phyloP scores from a whole-genome alignment of 1,140 invertebrate species.

The Druon quercuslanigerum region DNA sequence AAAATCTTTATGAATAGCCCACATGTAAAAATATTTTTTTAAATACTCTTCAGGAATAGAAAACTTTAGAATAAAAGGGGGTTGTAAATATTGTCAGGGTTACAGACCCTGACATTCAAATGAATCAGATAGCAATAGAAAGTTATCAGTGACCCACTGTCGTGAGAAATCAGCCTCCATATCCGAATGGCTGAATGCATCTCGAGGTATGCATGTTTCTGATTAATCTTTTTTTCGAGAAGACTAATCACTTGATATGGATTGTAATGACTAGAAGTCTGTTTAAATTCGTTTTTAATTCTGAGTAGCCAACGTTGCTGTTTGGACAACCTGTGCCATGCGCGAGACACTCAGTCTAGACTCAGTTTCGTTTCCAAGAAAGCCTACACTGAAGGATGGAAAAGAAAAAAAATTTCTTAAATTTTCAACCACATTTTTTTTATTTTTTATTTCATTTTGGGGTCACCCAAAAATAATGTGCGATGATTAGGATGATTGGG shows the following conservation, averaged over 20 bases:
- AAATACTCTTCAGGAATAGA: no score
- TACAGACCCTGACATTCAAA: no score
- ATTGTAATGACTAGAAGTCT: constrained; percentile 22
- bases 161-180: background rate
- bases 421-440: no score
- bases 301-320: constrained; percentile 6
- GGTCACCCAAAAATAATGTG: no score
- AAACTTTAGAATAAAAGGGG: no score
- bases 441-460: no score
- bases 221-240: constrained; percentile 25
- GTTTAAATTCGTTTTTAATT: background rate
- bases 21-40: no score
- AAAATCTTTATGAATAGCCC: no score
- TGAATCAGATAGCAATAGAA: no score
- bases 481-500: no score
- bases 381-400: background rate
- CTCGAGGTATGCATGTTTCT: background rate
- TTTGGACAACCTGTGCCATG: constrained; percentile 10
- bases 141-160: background rate
- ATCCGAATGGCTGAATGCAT: background rate
- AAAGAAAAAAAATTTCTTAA: background rate
- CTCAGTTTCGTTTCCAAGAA: constrained; percentile 4
- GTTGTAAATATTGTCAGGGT: no score
- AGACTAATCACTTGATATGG: constrained; percentile 4
- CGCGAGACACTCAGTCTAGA: constrained; percentile 5